Conservation (phyloP, 2,797 vertebrate genomes). For the Cyclura pinguis region DNA sequence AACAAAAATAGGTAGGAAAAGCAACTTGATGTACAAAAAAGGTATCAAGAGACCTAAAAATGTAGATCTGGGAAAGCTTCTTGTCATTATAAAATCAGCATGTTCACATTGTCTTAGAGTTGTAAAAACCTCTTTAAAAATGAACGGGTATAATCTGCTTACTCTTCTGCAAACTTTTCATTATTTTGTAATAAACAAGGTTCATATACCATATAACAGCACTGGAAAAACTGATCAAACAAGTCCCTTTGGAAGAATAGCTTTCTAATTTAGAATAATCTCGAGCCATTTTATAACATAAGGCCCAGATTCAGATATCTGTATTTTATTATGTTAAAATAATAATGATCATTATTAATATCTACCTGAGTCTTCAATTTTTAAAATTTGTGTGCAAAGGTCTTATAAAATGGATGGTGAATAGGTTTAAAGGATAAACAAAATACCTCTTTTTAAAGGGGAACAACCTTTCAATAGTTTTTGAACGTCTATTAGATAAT, state of each 20-base stretch:
- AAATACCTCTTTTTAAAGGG: constrained; percentile 3
- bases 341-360: not conserved
- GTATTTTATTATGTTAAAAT: constrained; percentile 7
- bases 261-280: constrained; percentile 1
- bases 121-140: constrained; percentile 9
- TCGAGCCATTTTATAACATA: not conserved
- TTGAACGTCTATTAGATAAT: not conserved
- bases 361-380: no score
- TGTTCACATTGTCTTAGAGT: not conserved
- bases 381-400: not conserved
- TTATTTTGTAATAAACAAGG: not conserved
- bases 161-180: not conserved
- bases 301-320: not conserved
- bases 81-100: no score
- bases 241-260: not conserved
- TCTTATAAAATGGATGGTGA: not conserved
- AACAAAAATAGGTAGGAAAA: not conserved
- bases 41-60: no score
- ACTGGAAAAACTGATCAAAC: not conserved
- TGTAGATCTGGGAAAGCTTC: no score
- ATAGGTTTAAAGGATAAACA: not conserved
- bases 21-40: not conserved
- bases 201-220: not conserved
- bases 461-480: not conserved
- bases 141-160: not conserved